Conservation (phyloP, 2,888 invertebrate genomes). For the Epirrita christyi region DNA sequence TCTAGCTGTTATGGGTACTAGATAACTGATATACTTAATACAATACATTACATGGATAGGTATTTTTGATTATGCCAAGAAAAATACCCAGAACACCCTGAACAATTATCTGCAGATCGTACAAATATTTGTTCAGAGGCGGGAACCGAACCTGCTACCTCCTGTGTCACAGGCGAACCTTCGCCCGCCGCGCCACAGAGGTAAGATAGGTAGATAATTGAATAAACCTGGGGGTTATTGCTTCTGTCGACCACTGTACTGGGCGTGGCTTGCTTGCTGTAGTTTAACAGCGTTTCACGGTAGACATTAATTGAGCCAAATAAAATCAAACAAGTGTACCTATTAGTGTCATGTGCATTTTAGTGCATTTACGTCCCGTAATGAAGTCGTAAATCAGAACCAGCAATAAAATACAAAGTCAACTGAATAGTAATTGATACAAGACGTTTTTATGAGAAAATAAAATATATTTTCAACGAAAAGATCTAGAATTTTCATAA, state of each 20-base stretch:
- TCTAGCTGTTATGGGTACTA: too few relatives aligned
- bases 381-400: conserved; percentile 31
- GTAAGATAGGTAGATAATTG: neutral
- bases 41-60: too few relatives aligned
- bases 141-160: too few relatives aligned
- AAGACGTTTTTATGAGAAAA: conserved; percentile 11
- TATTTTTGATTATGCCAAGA: too few relatives aligned
- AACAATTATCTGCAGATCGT: too few relatives aligned
- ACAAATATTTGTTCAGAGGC: too few relatives aligned
- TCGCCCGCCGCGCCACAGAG: too few relatives aligned
- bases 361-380: conserved; percentile 22
- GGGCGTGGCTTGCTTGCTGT: conserved; percentile 61
- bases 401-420: conserved; percentile 21
- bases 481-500: neutral
- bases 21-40: too few relatives aligned
- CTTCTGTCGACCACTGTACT: conserved; percentile 47
- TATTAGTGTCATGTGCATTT: conserved; percentile 40
- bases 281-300: conserved; percentile 76
- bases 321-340: conserved; percentile 67
- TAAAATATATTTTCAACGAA: conserved; percentile 5
- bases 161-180: too few relatives aligned
- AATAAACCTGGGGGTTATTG: neutral
- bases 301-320: conserved; percentile 78
- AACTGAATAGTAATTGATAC: conserved; percentile 13
- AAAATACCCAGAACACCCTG: too few relatives aligned